Evolutionary conservation across 2,113 vertebrate genomes (phyloP).

Genomic region (Brienomyrus brachyistius): DNA sequence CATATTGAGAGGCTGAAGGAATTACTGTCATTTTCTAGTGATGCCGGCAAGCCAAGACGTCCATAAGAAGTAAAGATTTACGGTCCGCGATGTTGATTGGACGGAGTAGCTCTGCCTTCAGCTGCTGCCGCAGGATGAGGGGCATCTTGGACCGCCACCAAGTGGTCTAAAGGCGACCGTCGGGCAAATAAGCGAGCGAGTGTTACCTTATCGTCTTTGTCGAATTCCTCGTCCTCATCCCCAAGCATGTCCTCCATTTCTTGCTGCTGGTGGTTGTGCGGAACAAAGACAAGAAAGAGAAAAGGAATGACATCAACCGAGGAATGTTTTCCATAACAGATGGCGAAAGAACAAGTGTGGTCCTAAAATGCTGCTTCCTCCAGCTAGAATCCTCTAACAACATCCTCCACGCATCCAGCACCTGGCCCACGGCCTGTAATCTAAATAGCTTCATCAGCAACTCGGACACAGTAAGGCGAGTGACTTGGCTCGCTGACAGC

Average conservation of each 20-base stretch:
- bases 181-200: not conserved
- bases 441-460: not conserved
- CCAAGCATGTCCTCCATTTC: conserved; percentile 77
- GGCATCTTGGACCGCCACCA: not conserved
- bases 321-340: not conserved
- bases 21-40: conserved; percentile 57
- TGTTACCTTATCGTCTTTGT: conserved; percentile 83
- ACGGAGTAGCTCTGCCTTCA: conserved; percentile 60
- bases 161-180: not conserved
- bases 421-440: not conserved
- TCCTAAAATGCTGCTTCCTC: not conserved
- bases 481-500: not conserved
- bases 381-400: not conserved
- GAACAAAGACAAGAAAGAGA: not conserved
- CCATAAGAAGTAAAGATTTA: conserved; percentile 37
- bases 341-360: not conserved
- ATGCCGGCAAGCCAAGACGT: conserved; percentile 33
- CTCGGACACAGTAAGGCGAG: not conserved
- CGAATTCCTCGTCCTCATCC: conserved; percentile 77
- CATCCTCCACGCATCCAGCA: not conserved
- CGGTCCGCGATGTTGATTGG: conserved; percentile 29
- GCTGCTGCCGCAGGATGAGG: conserved; percentile 26
- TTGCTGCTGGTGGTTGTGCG: conserved; percentile 43
- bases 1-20: conserved; percentile 60
- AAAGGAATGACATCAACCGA: not conserved